phyloP scores from a whole-genome alignment of 2,113 vertebrate species.

The Lycocorax pyrrhopterus region DNA sequence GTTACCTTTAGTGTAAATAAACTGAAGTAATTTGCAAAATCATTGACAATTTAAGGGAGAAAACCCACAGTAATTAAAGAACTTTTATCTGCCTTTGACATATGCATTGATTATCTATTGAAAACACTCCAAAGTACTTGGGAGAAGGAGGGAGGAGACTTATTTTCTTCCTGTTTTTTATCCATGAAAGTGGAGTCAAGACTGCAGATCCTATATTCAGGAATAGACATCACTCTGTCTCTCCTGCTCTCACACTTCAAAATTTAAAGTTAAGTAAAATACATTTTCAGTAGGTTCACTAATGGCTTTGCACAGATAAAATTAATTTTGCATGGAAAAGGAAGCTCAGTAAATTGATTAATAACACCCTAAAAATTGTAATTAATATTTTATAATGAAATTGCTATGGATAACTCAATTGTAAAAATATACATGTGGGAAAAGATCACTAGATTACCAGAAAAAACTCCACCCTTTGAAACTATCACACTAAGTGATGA shows the following conservation, averaged over 20 bases:
- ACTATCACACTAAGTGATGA: not conserved
- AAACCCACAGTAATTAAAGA: not conserved
- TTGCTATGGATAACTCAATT: not conserved
- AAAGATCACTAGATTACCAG: not conserved
- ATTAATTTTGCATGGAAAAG: not conserved
- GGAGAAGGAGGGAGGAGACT: not conserved
- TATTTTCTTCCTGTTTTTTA: not conserved
- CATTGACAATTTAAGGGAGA: not conserved
- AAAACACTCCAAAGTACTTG: not conserved
- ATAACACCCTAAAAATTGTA: not conserved
- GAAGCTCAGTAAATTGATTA: not conserved
- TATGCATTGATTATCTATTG: not conserved
- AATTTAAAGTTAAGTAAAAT: not conserved
- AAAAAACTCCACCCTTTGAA: not conserved
- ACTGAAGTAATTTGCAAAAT: not conserved
- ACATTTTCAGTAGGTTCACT: not conserved
- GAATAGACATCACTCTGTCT: not conserved
- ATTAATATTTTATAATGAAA: not conserved
- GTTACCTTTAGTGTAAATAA: slow-evolving; percentile 24
- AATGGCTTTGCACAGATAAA: not conserved
- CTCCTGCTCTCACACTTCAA: not conserved
- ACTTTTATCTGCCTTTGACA: not conserved
- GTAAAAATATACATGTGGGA: not conserved
- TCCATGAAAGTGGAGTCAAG: not conserved
- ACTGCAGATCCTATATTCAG: not conserved